Base-by-base conservation (phyloP, 2,797 vertebrate species). In the Otolemur crassicaudatus region DNA sequence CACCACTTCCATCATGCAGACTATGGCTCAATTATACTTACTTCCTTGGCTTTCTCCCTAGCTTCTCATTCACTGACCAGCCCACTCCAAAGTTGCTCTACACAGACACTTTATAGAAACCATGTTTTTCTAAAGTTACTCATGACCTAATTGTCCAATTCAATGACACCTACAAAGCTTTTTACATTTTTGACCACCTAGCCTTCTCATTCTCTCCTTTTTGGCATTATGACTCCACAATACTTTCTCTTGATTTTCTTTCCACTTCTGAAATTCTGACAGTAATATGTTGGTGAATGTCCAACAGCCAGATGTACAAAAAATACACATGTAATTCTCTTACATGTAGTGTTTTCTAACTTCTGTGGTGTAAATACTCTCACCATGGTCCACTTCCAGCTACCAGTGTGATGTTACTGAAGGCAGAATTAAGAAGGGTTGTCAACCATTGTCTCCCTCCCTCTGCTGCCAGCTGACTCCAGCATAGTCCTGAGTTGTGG, bases 251-350 rank as follows among this genome's bases (percentile, higher is more conserved):
- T 49, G 56, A 5, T 94, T 92, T 56, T 58, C 34, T 93, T 76
- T 17, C 43, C 91, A 31, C 56, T 91, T 69, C 83, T 85, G 61
- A 91, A 81, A 73, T 93, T 43, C 77, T 88, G 58, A 75, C 31
- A 84, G 40, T 23, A 1, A 10, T 84, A 83, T 93, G 49, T 82
- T 29, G 40, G 27, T 86, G 27, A 86, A 84, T 72, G 14, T 70
- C 84, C 81, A 90, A 58, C 23, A 82, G 40, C 22, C 23, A 1
- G 63, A 14, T 85, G 34, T 37, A 53, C 49, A 53, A 53, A 53
- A 53, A 53, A 53, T 16, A 53, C 14, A 53, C 49, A 53, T 53
- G 14, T 53, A 53, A 53, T 53, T 53, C 49, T 53, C 16, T 53
- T 53, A 16, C 58, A 19, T 49, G 4, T 37, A 61, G 4, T 75